These are phyloP conservation scores for Torymus aiolomorphi DNA, from an alignment of 2,888 invertebrate genomes.

Conservation along the genomic window DNA sequence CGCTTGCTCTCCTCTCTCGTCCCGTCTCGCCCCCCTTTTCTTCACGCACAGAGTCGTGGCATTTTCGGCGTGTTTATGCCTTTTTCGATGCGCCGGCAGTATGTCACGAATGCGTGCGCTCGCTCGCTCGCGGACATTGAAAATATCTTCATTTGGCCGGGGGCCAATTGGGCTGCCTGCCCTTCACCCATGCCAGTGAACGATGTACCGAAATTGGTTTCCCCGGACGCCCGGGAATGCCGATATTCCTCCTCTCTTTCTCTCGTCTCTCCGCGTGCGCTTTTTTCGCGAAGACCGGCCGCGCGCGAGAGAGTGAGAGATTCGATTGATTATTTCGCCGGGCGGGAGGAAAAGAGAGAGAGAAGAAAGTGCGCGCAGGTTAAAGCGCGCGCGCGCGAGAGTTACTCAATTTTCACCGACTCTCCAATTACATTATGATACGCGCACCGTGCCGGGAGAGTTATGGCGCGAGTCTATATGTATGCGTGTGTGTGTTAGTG, in stretches of 20 bases:
- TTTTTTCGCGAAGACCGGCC: neutral
- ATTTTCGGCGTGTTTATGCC: conserved; percentile 54
- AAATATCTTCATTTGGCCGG: conserved; percentile 72
- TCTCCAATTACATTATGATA: conserved; percentile 22
- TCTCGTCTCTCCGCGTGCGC: neutral
- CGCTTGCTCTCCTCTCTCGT: neutral
- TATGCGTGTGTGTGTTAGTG: too few species aligned
- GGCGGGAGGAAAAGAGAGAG: neutral
- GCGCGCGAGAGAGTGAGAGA: neutral
- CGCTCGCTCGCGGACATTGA: conserved; percentile 66
- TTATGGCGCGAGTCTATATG: too few species aligned
- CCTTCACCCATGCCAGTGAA: conserved; percentile 73
- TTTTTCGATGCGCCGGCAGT: conserved; percentile 46
- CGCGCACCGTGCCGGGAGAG: neutral
- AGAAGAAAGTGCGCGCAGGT: neutral
- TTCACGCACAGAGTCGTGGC: conserved; percentile 16
- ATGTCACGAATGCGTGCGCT: conserved; percentile 46
- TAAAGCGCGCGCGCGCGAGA: neutral
- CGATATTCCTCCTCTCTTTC: conserved; percentile 9
- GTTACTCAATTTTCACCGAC: conserved; percentile 11
- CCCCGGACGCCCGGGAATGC: conserved; percentile 60
- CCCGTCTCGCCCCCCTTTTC: conserved; percentile 1
- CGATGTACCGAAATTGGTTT: conserved; percentile 71
- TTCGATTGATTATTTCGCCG: conserved; percentile 24
- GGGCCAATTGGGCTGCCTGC: conserved; percentile 73